Evolutionary conservation across 2,888 invertebrate species (phyloP), one percentile per base, ranked within the genome.

Genomic region (Cosmia trapezina): DNA sequence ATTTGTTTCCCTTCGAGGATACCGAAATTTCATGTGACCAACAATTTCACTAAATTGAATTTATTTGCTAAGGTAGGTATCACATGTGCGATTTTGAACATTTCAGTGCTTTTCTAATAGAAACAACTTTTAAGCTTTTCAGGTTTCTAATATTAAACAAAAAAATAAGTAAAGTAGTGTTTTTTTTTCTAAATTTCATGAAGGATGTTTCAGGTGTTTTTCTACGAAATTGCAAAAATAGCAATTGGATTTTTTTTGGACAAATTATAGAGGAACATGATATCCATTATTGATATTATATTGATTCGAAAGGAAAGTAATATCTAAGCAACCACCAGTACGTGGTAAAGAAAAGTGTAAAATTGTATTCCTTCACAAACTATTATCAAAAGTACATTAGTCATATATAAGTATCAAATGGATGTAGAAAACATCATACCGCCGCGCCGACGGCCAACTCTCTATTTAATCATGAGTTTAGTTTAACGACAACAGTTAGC

Each of bases 401-500:
- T 9, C 5, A 5, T n/a, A n/a, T n/a, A n/a, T 37, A 37, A 28
- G 47, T 70, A n/a, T 57, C 0, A 54, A 61, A 61, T 19, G 19
- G 51, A 41, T 63, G 49, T 53, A 59, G 28, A 72, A 79, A 71
- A 78, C 41, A 59, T 59, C 28, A 47, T 4, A n/a, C 47, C n/a
- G n/a, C n/a, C n/a, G n/a, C n/a, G n/a, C n/a, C 62, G 56, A 17
- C 45, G 45, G 45, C 12, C 17, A 59, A 64, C 56, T 67, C 57
- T 70, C 59, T 45, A 56, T 51, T 69, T 43, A 61, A 69, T 69
- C 33, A 76, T 47, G 41, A 66, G 28, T 68, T 66, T 59, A 64
- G 22, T 62, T 57, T 73, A 63, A 73, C 65, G 37, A 73, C 68
- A 54, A 45, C 19, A 68, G 28, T 60, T 56, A 53, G 37, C 53